A percentile compares a stretch with the other conserved stretches of the same genome.
These are phyloP conservation scores for Ecliptopera silaceata DNA, from an alignment of 2,888 invertebrate species.

Conservation along the genomic window DNA sequence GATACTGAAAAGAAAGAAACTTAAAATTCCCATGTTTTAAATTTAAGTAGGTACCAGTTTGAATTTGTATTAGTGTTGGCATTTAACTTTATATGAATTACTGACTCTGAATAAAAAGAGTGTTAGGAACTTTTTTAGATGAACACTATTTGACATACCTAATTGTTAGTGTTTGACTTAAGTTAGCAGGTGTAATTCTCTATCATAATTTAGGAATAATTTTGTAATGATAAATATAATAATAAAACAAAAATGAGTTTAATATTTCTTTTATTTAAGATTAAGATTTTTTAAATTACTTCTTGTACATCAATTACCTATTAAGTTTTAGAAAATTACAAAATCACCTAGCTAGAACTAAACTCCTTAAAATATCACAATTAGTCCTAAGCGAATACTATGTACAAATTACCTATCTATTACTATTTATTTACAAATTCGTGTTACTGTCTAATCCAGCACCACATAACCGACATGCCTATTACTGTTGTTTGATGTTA, in stretches of 20 bases:
- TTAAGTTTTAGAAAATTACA: conserved; percentile 13
- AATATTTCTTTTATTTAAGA: background rate
- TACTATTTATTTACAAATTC: conserved; percentile 23
- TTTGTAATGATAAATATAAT: conserved; percentile 25
- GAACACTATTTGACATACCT: background rate
- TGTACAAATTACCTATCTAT: conserved; percentile 31
- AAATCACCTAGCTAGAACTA: conserved; percentile 18
- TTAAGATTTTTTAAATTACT: too few species aligned
- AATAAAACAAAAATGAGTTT: conserved; percentile 26
- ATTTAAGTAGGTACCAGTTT: background rate
- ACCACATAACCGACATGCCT: too few species aligned
- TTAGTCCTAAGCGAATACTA: conserved; percentile 33
- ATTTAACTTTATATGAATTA: conserved; percentile 9
- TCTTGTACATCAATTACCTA: too few species aligned
- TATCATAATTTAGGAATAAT: conserved; percentile 37
- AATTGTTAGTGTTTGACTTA: conserved; percentile 7
- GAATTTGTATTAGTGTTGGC: conserved; percentile 12
- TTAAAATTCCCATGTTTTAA: background rate
- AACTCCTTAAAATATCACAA: conserved; percentile 32
- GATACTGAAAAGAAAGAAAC: conserved; percentile 22
- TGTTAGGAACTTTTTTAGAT: conserved; percentile 2
- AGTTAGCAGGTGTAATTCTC: conserved; percentile 12
- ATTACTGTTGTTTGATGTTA: too few species aligned
- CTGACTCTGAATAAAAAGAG: conserved; percentile 1
- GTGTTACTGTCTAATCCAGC: too few species aligned